phyloP scores from a whole-genome alignment of 2,797 vertebrate genomes.

The Onychomys leucogaster region DNA sequence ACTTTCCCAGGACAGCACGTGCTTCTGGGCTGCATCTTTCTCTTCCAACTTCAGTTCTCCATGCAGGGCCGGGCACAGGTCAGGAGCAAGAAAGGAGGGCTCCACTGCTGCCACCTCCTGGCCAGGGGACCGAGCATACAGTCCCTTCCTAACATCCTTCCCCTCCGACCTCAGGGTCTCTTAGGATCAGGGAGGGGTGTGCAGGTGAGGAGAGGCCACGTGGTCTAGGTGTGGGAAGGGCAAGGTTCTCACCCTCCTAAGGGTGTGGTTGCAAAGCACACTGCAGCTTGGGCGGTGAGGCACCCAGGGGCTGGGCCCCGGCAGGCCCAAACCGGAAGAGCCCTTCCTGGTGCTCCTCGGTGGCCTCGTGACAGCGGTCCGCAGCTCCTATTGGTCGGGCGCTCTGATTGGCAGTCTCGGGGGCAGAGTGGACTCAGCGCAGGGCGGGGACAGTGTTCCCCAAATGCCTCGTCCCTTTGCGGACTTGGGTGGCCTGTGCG shows the following conservation, averaged over 20 bases:
- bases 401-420: background rate
- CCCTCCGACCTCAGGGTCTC: background rate
- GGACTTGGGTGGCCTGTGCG: background rate
- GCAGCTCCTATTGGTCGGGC: background rate
- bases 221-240: background rate
- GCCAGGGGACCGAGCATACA: too few species aligned
- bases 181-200: too few species aligned
- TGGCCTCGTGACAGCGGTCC: background rate
- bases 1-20: too few species aligned
- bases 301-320: background rate
- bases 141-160: background rate
- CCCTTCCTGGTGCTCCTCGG: background rate
- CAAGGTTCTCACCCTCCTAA: background rate
- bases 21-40: background rate
- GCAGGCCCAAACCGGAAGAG: too few species aligned
- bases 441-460: too few species aligned
- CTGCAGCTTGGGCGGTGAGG: too few species aligned
- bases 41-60: background rate
- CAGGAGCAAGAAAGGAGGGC: background rate
- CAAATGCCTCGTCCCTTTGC: background rate
- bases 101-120: background rate
- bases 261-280: background rate
- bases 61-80: background rate
- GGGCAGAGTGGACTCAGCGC: accelerated
- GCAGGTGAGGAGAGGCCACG: too few species aligned